These are phyloP conservation scores for Abscondita cerata DNA, from an alignment of 2,888 invertebrate genomes.

Conservation along the genomic window DNA sequence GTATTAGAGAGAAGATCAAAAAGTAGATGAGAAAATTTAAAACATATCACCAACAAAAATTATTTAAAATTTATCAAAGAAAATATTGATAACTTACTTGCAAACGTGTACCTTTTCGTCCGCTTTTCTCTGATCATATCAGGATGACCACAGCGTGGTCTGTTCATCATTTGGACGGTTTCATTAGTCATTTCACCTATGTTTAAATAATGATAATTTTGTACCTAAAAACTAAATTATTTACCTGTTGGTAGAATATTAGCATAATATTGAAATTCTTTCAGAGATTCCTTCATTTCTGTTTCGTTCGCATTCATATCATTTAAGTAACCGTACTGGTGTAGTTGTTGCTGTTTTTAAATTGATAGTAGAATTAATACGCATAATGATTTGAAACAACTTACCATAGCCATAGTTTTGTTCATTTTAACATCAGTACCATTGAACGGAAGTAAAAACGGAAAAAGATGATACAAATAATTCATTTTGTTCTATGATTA, in stretches of 20 bases:
- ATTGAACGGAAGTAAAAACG: background rate
- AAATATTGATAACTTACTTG: background rate
- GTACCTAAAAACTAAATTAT: constrained; percentile 54
- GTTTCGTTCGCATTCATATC: background rate
- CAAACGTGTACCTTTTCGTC: constrained; percentile 16
- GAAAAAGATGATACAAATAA: background rate
- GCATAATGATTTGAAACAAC: background rate
- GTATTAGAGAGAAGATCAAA: too few species aligned
- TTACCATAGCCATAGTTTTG: constrained; percentile 3
- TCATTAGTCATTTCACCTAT: constrained; percentile 21
- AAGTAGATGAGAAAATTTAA: too few species aligned
- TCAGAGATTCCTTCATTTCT: constrained; percentile 71
- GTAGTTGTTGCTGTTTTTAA: constrained; percentile 14
- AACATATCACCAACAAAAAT: too few species aligned
- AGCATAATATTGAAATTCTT: constrained; percentile 85
- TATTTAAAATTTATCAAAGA: too few species aligned
- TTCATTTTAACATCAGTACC: background rate
- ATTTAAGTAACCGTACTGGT: constrained; percentile 20
- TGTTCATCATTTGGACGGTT: constrained; percentile 13
- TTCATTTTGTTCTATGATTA: background rate
- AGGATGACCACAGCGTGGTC: constrained; percentile 21
- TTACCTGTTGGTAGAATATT: constrained; percentile 85
- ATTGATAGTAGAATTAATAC: background rate
- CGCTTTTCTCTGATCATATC: constrained; percentile 11
- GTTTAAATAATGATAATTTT: constrained; percentile 2